Evolutionary conservation across 2,113 vertebrate genomes (phyloP), one percentile per base, ranked within the genome.

Genomic region (Nannobrachium achirus): DNA sequence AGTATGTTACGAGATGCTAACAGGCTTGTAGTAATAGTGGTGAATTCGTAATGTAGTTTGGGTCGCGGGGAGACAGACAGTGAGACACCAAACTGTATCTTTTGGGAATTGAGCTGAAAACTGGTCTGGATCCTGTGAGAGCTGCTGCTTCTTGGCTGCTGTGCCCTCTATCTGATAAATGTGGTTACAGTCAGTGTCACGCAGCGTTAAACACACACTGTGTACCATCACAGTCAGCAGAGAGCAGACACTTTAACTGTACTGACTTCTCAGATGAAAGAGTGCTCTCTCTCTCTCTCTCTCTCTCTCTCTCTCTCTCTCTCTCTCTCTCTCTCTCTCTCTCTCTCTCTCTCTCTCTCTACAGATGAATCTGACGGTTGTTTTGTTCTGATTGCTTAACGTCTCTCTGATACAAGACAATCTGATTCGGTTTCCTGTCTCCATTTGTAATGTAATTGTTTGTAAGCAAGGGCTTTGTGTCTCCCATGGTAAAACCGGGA

Each of bases 71-170:
- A n/a, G n/a, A n/a, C n/a, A n/a, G n/a, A n/a, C n/a, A n/a, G n/a
- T n/a, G n/a, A n/a, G n/a, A n/a, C n/a, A n/a, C n/a, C n/a, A n/a
- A n/a, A n/a, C n/a, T n/a, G n/a, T n/a, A n/a, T n/a, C n/a, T n/a
- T n/a, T n/a, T n/a, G n/a, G n/a, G n/a, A n/a, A n/a, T n/a, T n/a
- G n/a, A n/a, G n/a, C n/a, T n/a, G n/a, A n/a, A n/a, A n/a, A n/a
- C n/a, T n/a, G 66, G 76, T 69, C 80, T 84, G 80, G 71, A 58
- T 74, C 25, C 72, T 76, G 48, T 84, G 85, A 88, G 80, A n/a
- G n/a, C n/a, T n/a, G n/a, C 73, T 2, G 73, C 81, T 75, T 69
- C 80, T 71, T 77, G 71, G 61, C 56, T 63, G 75, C 62, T 70
- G 59, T 55, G 65, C 68, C n/a, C n/a, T n/a, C 76, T 74, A 11